Evolutionary conservation across 1,140 invertebrate species (phyloP).

Genomic region (Charaxes varanes): DNA sequence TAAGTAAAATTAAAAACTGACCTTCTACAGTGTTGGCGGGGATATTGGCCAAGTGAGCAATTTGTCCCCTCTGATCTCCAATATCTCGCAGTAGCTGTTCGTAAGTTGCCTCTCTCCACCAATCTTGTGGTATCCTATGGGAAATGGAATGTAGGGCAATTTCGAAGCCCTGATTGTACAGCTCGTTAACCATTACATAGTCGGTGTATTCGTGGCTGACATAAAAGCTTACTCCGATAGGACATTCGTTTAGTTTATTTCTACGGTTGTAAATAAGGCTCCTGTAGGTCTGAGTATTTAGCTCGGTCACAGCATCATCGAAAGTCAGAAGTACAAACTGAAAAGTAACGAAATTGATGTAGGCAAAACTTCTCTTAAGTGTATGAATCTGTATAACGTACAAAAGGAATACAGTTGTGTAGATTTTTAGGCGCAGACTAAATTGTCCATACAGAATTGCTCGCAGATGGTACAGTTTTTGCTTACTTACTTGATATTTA

Average conservation of each 20-base stretch:
- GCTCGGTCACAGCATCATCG: conserved; percentile 79
- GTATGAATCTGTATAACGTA: no score
- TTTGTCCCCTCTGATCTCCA: conserved; percentile 72
- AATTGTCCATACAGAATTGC: no score
- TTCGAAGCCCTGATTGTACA: conserved; percentile 79
- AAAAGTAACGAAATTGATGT: conserved; percentile 13
- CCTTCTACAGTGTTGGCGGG: conserved; percentile 69
- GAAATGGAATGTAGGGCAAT: conserved; percentile 80
- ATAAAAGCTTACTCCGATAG: conserved; percentile 78
- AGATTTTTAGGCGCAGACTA: no score
- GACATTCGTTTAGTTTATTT: conserved; percentile 80
- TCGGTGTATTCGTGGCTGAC: conserved; percentile 82
- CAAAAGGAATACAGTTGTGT: no score
- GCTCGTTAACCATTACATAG: conserved; percentile 77
- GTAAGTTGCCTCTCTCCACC: conserved; percentile 71
- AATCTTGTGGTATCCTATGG: conserved; percentile 69
- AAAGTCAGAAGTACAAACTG: conserved; percentile 81
- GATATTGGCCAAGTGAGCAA: conserved; percentile 75
- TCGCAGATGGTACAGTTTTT: no score
- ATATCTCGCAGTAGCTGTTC: conserved; percentile 74
- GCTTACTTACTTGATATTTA: no score
- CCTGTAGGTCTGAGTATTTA: conserved; percentile 79
- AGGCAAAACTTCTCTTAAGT: no score
- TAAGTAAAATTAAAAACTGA: conserved; percentile 14
- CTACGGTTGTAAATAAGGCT: conserved; percentile 74